Conservation (phyloP, 2,797 vertebrate genomes). For the Bradypodion ventrale region DNA sequence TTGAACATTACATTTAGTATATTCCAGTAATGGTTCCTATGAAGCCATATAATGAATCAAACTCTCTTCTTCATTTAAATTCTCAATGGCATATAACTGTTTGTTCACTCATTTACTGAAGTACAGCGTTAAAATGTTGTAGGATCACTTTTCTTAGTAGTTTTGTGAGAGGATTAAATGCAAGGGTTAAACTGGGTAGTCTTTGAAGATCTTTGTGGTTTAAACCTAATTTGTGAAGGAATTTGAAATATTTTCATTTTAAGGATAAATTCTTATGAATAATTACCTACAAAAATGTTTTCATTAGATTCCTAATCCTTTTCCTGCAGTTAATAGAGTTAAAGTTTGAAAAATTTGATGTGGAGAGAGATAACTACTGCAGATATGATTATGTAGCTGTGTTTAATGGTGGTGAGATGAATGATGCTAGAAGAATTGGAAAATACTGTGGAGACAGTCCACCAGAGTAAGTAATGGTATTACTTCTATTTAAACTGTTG, state of each 20-base stretch:
- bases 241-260: slow-evolving; percentile 5
- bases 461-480: slow-evolving; percentile 87
- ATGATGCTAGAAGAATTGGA: slow-evolving; percentile 93
- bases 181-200: neutral
- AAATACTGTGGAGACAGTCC: slow-evolving; percentile 97
- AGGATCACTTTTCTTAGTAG: neutral
- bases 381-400: slow-evolving; percentile 95
- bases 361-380: slow-evolving; percentile 97
- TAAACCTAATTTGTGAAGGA: neutral
- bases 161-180: neutral
- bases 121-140: neutral
- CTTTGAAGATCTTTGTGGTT: neutral
- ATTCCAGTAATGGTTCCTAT: neutral
- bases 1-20: neutral
- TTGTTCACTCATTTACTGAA: neutral
- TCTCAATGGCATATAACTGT: no score
- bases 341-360: slow-evolving; percentile 98
- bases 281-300: slow-evolving; percentile 5
- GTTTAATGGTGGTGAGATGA: slow-evolving; percentile 92
- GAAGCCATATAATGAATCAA: neutral
- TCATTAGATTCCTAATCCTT: slow-evolving; percentile 43
- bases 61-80: no score
- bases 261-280: neutral
- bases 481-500: neutral
- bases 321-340: slow-evolving; percentile 84